These are phyloP conservation scores for Drosophila nigrodunni DNA, from an alignment of 1,140 invertebrate genomes.

Conservation along the genomic window DNA sequence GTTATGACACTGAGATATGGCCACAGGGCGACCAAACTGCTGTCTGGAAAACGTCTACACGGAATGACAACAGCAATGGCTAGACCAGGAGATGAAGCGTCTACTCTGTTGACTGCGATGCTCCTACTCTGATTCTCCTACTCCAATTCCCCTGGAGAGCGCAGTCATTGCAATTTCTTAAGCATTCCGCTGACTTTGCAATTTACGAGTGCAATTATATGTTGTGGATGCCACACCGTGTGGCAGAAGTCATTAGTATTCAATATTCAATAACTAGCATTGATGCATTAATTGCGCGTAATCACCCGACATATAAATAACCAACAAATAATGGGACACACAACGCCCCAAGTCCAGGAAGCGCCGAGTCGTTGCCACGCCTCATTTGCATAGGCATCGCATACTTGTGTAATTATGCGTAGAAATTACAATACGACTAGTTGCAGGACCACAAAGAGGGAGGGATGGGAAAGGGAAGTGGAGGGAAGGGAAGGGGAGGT, in stretches of 20 bases:
- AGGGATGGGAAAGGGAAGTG: constrained; percentile 2
- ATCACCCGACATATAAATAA: constrained; percentile 72
- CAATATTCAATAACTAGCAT: constrained; percentile 72
- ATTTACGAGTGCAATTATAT: constrained; percentile 70
- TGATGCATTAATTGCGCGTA: constrained; percentile 81
- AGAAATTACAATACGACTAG: constrained; percentile 56
- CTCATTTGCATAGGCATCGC: constrained; percentile 72
- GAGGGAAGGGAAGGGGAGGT: constrained; percentile 9
- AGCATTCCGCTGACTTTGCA: constrained; percentile 60
- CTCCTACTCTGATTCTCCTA: not conserved
- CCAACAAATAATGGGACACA: constrained; percentile 41
- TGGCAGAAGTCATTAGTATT: constrained; percentile 71
- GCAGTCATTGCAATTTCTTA: constrained; percentile 59
- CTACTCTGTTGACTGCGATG: not conserved
- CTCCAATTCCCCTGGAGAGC: constrained; percentile 28
- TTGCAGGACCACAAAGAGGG: constrained; percentile 9
- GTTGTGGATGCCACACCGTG: constrained; percentile 37
- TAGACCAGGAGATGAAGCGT: constrained; percentile 44
- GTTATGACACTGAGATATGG: constrained; percentile 81
- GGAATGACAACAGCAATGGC: constrained; percentile 58
- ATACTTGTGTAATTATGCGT: constrained; percentile 79
- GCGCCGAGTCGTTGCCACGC: constrained; percentile 46
- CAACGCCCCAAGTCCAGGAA: constrained; percentile 29
- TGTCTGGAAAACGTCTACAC: constrained; percentile 65
- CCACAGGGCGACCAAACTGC: constrained; percentile 49